These are phyloP conservation scores for Tautogolabrus adspersus DNA, from an alignment of 2,113 vertebrate species.

Conservation along the genomic window DNA sequence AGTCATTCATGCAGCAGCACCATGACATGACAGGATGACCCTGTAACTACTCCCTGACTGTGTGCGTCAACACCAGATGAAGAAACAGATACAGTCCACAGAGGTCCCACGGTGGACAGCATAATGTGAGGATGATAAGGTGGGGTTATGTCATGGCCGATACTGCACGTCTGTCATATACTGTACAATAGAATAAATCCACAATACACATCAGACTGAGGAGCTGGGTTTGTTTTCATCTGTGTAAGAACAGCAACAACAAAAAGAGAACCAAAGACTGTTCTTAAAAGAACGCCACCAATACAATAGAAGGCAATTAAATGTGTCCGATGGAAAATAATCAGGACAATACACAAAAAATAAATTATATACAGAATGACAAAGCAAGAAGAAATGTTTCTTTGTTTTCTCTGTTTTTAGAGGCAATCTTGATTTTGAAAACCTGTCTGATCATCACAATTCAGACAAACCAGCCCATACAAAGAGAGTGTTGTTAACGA, in stretches of 20 bases:
- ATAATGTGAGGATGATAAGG: conserved; percentile 39
- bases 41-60: conserved; percentile 30
- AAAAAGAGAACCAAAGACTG: not conserved
- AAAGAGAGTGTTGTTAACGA: too few species aligned
- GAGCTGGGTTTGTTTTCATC: not conserved
- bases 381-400: too few species aligned
- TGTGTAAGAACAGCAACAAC: not conserved
- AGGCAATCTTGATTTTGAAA: too few species aligned
- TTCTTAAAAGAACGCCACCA: not conserved
- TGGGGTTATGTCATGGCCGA: not conserved
- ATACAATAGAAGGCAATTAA: not conserved
- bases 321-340: not conserved
- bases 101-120: conserved; percentile 27
- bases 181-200: not conserved
- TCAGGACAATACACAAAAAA: too few species aligned
- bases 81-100: conserved; percentile 42
- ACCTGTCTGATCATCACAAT: too few species aligned
- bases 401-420: too few species aligned
- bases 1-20: conserved; percentile 7
- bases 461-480: too few species aligned
- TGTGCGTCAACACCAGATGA: conserved; percentile 29
- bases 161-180: not conserved
- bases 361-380: too few species aligned
- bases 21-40: not conserved
- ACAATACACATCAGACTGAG: not conserved